Conservation (phyloP, 1,140 invertebrate species). For the Hormaphis cornu region DNA sequence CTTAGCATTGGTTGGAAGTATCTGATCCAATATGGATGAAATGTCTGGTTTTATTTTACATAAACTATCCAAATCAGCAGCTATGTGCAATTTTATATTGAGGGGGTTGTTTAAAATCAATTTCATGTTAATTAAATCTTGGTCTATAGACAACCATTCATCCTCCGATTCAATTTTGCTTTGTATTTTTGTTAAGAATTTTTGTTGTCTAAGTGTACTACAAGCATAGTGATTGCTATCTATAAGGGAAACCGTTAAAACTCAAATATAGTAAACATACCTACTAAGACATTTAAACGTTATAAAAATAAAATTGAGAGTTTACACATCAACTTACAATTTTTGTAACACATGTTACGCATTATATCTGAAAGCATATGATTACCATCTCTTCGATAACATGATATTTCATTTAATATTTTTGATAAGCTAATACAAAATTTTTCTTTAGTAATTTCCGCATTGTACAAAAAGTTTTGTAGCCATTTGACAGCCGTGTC, state of each 20-base stretch:
- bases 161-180: conserved; percentile 50
- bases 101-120: conserved; percentile 49
- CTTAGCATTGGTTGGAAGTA: conserved; percentile 39
- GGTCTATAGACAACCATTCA: conserved; percentile 46
- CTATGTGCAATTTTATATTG: conserved; percentile 60
- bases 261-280: background rate
- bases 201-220: conserved; percentile 63
- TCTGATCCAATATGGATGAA: conserved; percentile 48
- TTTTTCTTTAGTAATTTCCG: conserved; percentile 60
- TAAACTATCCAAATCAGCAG: conserved; percentile 57
- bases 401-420: conserved; percentile 64
- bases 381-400: conserved; percentile 56
- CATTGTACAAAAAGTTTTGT: conserved; percentile 61
- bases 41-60: conserved; percentile 44
- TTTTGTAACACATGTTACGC: conserved; percentile 51
- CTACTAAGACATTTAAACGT: background rate
- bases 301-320: background rate
- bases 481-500: conserved; percentile 64
- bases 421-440: conserved; percentile 66
- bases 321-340: conserved; percentile 45
- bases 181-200: conserved; percentile 60
- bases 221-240: conserved; percentile 63
- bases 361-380: conserved; percentile 52
- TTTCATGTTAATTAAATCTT: conserved; percentile 53
- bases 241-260: conserved; percentile 39